phyloP scores from a whole-genome alignment of 2,888 invertebrate species.

The Oegoconia quadripuncta region DNA sequence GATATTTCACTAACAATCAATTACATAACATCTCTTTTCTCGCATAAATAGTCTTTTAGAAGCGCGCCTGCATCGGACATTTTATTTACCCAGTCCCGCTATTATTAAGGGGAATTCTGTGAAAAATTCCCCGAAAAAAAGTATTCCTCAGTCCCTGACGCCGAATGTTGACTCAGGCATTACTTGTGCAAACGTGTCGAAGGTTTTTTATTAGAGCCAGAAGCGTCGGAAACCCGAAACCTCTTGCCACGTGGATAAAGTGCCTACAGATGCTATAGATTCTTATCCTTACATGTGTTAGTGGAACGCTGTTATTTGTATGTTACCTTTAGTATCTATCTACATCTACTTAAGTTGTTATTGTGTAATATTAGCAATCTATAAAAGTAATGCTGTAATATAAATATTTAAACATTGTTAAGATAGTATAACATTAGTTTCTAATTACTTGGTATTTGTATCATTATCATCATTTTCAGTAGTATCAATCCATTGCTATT shows the following conservation, averaged over 20 bases:
- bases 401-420: too few species aligned
- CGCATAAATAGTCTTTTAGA: too few species aligned
- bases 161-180: constrained; percentile 61
- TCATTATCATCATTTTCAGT: too few species aligned
- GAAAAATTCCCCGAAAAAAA: constrained; percentile 28
- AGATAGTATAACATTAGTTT: too few species aligned
- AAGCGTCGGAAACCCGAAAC: constrained; percentile 12
- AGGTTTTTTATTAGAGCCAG: constrained; percentile 38
- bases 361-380: too few species aligned
- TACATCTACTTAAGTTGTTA: too few species aligned
- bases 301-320: constrained; percentile 5
- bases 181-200: constrained; percentile 66
- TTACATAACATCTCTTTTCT: too few species aligned
- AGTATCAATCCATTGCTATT: too few species aligned
- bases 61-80: constrained; percentile 8
- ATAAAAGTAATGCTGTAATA: too few species aligned
- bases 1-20: too few species aligned
- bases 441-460: too few species aligned
- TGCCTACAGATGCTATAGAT: constrained; percentile 10
- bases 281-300: constrained; percentile 10
- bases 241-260: constrained; percentile 11
- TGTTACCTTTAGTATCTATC: too few species aligned
- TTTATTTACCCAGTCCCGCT: constrained; percentile 11
- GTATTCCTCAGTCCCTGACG: constrained; percentile 27
- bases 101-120: constrained; percentile 12